Evolutionary conservation across 2,797 vertebrate species (phyloP), one percentile per base, ranked within the genome.

Genomic region (Streptopelia turtur): DNA sequence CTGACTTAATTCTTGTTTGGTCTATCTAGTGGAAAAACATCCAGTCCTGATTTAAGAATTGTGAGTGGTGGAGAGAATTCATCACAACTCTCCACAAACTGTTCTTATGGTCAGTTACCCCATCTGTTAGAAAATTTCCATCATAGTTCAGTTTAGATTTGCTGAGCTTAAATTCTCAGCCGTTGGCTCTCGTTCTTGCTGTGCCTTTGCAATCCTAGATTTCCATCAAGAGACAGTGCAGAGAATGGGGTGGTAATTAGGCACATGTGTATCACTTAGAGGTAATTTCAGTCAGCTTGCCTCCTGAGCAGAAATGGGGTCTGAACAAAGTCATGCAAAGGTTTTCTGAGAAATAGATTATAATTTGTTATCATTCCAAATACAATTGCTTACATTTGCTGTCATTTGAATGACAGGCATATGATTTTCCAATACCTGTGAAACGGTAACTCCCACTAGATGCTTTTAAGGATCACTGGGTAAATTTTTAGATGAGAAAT

Each of bases 1-100:
- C 76, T 86, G 84, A 89, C 50, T 96, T 93, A 93, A 92, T 93
- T 93, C 90, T 89, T 94, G 92, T 96, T 96, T 96, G 91, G 94
- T 96, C 94, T 96, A 45, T 93, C 71, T 75, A 78, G 72, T 92
- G 78, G 61, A 96, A 97, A 96, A 95, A 95, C 82, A 94, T 81
- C 79, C 91, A 89, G 57, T 83, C 71, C 63, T 71, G 33, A 75
- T 94, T 96, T 91, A 91, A 86, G 89, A 91, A 92, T 83, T 83
- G 61, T 0, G 0, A 92, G 79, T 22, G 18, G 61, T 57, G 53
- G 75, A 89, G 84, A 86, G 72, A 96, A 92, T 92, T 92, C 89
- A 81, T 78, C 60, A 83, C 61, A 86, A 31, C 64, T 61, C 76
- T 71, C 50, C 37, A 22, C 6, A 0, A 85, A 83, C 76, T 93